A percentile compares a stretch with the other conserved stretches of the same genome.
Evolutionary conservation across 2,888 invertebrate genomes (phyloP).

Genomic region (Parthenolecanium corni): DNA sequence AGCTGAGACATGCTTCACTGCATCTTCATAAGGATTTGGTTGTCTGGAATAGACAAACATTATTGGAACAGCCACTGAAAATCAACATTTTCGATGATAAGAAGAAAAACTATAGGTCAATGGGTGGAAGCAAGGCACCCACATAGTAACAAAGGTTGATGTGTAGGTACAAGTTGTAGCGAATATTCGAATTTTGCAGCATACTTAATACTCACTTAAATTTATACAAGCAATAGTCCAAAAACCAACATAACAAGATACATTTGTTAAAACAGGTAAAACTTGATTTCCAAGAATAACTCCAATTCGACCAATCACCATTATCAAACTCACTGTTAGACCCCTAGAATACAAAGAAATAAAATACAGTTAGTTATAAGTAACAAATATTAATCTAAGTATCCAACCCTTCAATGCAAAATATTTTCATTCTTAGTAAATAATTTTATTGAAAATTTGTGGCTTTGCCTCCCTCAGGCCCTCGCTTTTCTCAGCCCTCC

Average conservation of each 20-base stretch:
- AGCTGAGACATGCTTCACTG: no score
- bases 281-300: conserved; percentile 38
- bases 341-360: conserved; percentile 36
- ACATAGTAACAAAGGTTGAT: no score
- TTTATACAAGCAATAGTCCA: background rate
- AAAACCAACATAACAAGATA: conserved; percentile 6
- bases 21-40: conserved; percentile 13
- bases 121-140: no score
- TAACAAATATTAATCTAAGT: background rate
- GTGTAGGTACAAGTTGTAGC: no score
- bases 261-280: conserved; percentile 37
- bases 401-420: no score
- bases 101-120: no score
- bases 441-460: no score
- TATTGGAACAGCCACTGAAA: conserved; percentile 10
- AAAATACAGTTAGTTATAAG: conserved; percentile 7
- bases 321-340: conserved; percentile 39
- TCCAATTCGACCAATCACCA: conserved; percentile 39
- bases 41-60: conserved; percentile 11
- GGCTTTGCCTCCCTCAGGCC: no score
- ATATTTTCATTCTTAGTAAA: no score
- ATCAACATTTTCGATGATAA: background rate
- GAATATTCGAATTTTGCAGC: no score
- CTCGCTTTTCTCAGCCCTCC: no score
- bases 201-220: conserved; percentile 6